Evolutionary conservation across 2,888 invertebrate species (phyloP).

Genomic region (Blastobasis adustella): DNA sequence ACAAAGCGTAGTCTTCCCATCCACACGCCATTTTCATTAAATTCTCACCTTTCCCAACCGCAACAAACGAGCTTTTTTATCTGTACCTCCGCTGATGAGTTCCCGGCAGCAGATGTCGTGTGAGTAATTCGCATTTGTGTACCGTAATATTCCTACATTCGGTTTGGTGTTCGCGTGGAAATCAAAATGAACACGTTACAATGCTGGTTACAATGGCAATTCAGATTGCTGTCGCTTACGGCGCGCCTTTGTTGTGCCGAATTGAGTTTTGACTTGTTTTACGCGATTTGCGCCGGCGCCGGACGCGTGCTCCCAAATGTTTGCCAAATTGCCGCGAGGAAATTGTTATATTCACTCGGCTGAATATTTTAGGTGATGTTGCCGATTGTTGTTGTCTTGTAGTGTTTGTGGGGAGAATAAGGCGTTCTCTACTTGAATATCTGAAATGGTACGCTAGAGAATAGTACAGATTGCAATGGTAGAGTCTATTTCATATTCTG

Average conservation of each 20-base stretch:
- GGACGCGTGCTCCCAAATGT: not conserved
- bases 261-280: conserved; percentile 10
- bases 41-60: not conserved
- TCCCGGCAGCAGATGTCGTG: not conserved
- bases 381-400: too few relatives aligned
- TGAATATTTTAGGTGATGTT: too few relatives aligned
- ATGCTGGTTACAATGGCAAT: conserved; percentile 3
- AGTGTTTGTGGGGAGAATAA: too few relatives aligned
- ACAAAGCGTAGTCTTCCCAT: too few relatives aligned
- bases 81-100: not conserved
- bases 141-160: not conserved
- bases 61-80: not conserved
- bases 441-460: too few relatives aligned
- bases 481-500: too few relatives aligned
- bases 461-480: too few relatives aligned
- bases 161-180: not conserved
- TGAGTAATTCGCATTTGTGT: too few relatives aligned
- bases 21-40: not conserved
- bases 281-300: conserved; percentile 6
- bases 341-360: not conserved
- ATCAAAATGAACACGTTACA: conserved; percentile 8
- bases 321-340: not conserved
- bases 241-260: conserved; percentile 6
- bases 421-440: too few relatives aligned
- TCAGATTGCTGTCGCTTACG: conserved; percentile 4